Percentiles rank a stretch among this genome's conserved stretches.
Evolutionary conservation across 2,888 invertebrate species (phyloP).

Genomic region (Xanthorhoe designata): DNA sequence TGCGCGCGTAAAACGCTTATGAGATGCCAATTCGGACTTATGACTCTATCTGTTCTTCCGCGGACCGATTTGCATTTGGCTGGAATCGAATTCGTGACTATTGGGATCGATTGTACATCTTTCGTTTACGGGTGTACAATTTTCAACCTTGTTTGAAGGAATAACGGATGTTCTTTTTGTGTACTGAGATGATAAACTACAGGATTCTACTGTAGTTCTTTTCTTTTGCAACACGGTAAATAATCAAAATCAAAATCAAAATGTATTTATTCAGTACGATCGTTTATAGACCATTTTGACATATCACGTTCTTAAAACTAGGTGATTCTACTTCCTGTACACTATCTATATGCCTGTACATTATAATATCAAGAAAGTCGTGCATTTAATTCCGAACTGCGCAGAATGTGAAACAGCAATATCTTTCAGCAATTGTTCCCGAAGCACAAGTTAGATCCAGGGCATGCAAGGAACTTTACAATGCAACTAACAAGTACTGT

Average conservation of each 20-base stretch:
- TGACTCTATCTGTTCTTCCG: slow-evolving; percentile 31
- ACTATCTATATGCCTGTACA: too few relatives aligned
- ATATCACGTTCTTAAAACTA: too few relatives aligned
- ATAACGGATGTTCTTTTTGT: too few relatives aligned
- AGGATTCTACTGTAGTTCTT: too few relatives aligned
- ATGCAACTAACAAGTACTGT: slow-evolving; percentile 23
- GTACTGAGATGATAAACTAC: too few relatives aligned
- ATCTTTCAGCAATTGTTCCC: slow-evolving; percentile 4
- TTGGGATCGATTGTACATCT: slow-evolving; percentile 2
- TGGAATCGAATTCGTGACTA: slow-evolving; percentile 8
- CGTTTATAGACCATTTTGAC: too few relatives aligned
- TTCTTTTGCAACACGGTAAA: too few relatives aligned
- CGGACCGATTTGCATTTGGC: slow-evolving; percentile 24
- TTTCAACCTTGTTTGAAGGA: too few relatives aligned
- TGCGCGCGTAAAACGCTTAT: slow-evolving; percentile 26
- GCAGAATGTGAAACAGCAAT: slow-evolving; percentile 3
- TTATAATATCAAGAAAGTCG: not conserved
- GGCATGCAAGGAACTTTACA: slow-evolving; percentile 16
- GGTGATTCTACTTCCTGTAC: too few relatives aligned
- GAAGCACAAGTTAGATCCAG: slow-evolving; percentile 7
- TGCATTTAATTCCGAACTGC: not conserved
- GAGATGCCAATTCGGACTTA: slow-evolving; percentile 31
- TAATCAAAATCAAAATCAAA: too few relatives aligned
- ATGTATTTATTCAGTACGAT: too few relatives aligned
- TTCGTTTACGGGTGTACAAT: not conserved